A percentile compares a stretch with the other conserved stretches of the same genome.
These are phyloP conservation scores for Oncorhynchus masou DNA, from an alignment of 2,113 vertebrate genomes.

Conservation along the genomic window DNA sequence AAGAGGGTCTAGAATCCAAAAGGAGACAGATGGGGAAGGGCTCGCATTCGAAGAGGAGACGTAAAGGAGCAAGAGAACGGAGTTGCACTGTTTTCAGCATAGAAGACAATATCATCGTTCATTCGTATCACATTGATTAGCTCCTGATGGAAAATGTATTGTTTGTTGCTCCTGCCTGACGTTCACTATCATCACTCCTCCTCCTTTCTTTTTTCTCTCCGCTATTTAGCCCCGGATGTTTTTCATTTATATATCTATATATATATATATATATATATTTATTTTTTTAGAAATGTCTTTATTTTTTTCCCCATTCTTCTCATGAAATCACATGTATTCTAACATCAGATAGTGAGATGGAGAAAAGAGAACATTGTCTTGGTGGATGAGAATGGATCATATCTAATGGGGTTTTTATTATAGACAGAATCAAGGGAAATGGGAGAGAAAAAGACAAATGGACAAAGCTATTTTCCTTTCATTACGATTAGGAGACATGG, in stretches of 20 bases:
- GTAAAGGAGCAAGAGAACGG: constrained; percentile 57
- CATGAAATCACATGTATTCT: constrained; percentile 45
- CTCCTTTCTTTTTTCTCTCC: constrained; percentile 37
- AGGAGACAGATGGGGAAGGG: constrained; percentile 91
- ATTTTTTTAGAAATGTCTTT: constrained; percentile 16
- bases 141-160: constrained; percentile 73
- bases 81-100: constrained; percentile 65
- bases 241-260: constrained; percentile 11
- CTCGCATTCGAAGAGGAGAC: constrained; percentile 72
- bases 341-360: constrained; percentile 54
- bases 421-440: constrained; percentile 54
- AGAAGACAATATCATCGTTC: constrained; percentile 82
- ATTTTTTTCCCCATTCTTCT: constrained; percentile 49
- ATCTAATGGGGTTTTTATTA: constrained; percentile 67
- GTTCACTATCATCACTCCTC: constrained; percentile 50
- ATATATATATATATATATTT: constrained; percentile 3
- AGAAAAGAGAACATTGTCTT: constrained; percentile 61
- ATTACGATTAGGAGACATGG: constrained; percentile 44
- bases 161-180: constrained; percentile 66
- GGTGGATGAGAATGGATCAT: constrained; percentile 52
- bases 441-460: constrained; percentile 59
- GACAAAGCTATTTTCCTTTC: constrained; percentile 43
- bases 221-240: constrained; percentile 30
- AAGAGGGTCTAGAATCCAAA: constrained; percentile 95
- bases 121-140: constrained; percentile 65